phyloP scores from a whole-genome alignment of 1,140 invertebrate species.

The Ladona fulva region DNA sequence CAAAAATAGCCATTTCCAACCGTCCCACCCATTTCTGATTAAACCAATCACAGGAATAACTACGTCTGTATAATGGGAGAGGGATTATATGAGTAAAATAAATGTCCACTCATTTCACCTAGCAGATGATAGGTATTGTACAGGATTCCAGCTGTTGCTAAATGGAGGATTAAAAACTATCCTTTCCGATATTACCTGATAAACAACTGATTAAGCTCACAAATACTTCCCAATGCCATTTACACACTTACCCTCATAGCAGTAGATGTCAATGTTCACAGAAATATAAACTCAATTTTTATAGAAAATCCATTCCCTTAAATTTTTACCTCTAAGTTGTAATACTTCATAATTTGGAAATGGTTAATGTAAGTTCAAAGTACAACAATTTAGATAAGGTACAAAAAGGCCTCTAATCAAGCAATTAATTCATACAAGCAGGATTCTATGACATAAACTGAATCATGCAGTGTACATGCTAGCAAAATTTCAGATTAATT shows the following conservation, averaged over 20 bases:
- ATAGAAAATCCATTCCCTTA: neutral
- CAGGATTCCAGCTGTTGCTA: neutral
- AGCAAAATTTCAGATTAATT: too few species aligned
- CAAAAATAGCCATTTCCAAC: slow-evolving; percentile 5
- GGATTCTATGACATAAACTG: too few species aligned
- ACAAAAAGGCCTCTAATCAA: too few species aligned
- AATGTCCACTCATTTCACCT: neutral
- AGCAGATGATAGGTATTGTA: neutral
- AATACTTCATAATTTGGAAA: slow-evolving; percentile 6
- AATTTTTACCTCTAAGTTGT: neutral
- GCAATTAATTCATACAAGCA: too few species aligned
- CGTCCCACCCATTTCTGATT: neutral
- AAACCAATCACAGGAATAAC: neutral
- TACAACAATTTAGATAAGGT: too few species aligned
- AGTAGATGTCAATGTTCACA: neutral
- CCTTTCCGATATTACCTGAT: slow-evolving; percentile 5
- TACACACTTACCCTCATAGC: neutral
- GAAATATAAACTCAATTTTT: neutral
- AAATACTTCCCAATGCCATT: slow-evolving; percentile 1
- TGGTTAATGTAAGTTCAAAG: neutral
- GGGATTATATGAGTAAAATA: neutral
- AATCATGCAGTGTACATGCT: too few species aligned
- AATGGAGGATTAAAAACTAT: neutral
- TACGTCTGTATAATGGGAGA: neutral
- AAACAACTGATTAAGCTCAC: neutral